Percentiles rank a stretch among this genome's conserved stretches.
Evolutionary conservation across 2,888 invertebrate species (phyloP).

Genomic region (Hirtodrosophila cameraria): DNA sequence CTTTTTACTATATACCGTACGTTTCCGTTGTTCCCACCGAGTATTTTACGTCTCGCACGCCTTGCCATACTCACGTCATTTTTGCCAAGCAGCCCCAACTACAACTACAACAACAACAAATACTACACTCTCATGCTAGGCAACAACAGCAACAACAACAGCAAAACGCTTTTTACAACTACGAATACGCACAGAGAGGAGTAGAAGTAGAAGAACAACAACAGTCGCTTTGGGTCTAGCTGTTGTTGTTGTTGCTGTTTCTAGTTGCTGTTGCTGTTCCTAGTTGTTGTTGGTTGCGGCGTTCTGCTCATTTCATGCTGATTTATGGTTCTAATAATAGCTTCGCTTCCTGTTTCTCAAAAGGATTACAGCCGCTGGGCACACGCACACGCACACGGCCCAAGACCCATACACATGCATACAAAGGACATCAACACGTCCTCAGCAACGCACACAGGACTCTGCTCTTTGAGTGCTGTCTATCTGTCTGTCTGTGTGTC

Average conservation of each 20-base stretch:
- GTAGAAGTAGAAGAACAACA: conserved; percentile 39
- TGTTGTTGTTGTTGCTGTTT: conserved; percentile 39
- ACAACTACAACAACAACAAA: conserved; percentile 40
- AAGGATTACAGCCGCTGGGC: conserved; percentile 59
- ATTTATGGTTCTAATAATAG: conserved; percentile 83
- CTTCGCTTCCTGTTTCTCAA: conserved; percentile 74
- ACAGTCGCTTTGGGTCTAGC: conserved; percentile 23
- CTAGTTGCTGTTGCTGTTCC: too few relatives aligned
- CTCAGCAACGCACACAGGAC: conserved; percentile 17
- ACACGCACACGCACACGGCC: conserved; percentile 34
- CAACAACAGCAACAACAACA: conserved; percentile 40
- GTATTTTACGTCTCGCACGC: conserved; percentile 57
- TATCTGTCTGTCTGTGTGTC: too few relatives aligned
- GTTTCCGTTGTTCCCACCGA: conserved; percentile 63
- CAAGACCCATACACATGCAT: conserved; percentile 25
- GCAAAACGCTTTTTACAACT: conserved; percentile 50
- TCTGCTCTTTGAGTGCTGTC: conserved; percentile 25
- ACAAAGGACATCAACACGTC: conserved; percentile 39
- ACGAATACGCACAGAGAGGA: conserved; percentile 64
- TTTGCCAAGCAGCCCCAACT: conserved; percentile 42
- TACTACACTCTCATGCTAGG: conserved; percentile 47
- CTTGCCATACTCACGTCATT: conserved; percentile 70
- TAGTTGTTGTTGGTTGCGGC: conserved; percentile 56
- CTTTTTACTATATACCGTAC: conserved; percentile 51
- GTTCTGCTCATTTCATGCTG: conserved; percentile 82